Base-by-base conservation (phyloP, 2,888 invertebrate species). In the Cordylochernes scorpioides region DNA sequence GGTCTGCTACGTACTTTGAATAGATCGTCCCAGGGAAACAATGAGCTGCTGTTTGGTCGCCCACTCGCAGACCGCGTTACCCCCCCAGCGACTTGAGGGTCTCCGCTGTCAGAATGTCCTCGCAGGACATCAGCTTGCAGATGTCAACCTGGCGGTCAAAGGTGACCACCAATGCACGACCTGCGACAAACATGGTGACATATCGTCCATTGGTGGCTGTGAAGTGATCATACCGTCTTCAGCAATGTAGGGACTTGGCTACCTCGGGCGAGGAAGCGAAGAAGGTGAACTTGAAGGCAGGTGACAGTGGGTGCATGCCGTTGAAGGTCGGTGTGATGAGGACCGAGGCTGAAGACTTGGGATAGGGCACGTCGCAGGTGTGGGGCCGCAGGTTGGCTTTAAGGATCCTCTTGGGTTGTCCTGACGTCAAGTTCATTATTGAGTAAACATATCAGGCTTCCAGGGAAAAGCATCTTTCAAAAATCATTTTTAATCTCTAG, bases 1-100 rank as follows among this genome's bases (percentile, higher is more conserved):
- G n/a, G 6, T 22, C 14, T 22, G 14, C 10, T 10, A 19, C 22
- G 30, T 31, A 38, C 39, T 29, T 25, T 21, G 28, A 7, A 41
- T 38, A 9, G 34, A 35, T 31, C 34, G 34, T 17, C 32, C 30
- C 14, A 39, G 31, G 26, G 30, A 32, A 6, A 42, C 39, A n/a
- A 43, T 35, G 10, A 43, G 26, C 12, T 45, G 45, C 7, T 35
- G 34, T 30, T 43, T 43, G 15, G 44, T 40, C 5, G 42, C 40
- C 45, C 45, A 45, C n/a, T 35, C 24, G 31, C 45, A 45, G 10
- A 15, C 32, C 10, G 32, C 33, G 26, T 35, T 33, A 24, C 32
- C 30, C n/a, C n/a, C 35, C 41, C 14, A 45, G 26, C 17, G 29
- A 27, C 12, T 22, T 25, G 7, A 40, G 28, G 10, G 42, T 44